phyloP scores from a whole-genome alignment of 2,888 invertebrate species.

The Imbricaverruca yamaguchii region DNA sequence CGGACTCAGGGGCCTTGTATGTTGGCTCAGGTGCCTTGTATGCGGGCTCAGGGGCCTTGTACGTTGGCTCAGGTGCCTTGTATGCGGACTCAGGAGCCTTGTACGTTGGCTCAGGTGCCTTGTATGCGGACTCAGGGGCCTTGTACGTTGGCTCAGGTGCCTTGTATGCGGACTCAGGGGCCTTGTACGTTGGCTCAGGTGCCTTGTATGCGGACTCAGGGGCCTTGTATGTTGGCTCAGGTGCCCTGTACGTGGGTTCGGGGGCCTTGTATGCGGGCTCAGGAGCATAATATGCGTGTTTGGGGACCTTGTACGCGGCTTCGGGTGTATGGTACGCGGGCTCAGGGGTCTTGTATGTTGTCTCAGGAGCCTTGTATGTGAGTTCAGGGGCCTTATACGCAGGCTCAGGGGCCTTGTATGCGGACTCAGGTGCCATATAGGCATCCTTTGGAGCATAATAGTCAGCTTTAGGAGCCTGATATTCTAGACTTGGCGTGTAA shows the following conservation, averaged over 20 bases:
- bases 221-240: slow-evolving; percentile 24
- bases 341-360: slow-evolving; percentile 22
- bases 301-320: not conserved
- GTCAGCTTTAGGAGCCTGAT: not conserved
- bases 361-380: slow-evolving; percentile 5
- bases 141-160: slow-evolving; percentile 25
- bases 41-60: slow-evolving; percentile 26
- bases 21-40: slow-evolving; percentile 27
- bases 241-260: not conserved
- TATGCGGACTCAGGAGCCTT: slow-evolving; percentile 23
- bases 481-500: not conserved
- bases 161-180: slow-evolving; percentile 24
- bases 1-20: slow-evolving; percentile 26
- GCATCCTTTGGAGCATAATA: not conserved
- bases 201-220: slow-evolving; percentile 25
- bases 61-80: slow-evolving; percentile 25
- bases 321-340: slow-evolving; percentile 25
- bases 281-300: not conserved
- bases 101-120: slow-evolving; percentile 19
- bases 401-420: slow-evolving; percentile 12
- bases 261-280: not conserved
- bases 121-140: slow-evolving; percentile 16
- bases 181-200: slow-evolving; percentile 6
- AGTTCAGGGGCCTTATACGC: not conserved
- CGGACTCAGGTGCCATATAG: slow-evolving; percentile 14